phyloP scores from a whole-genome alignment of 2,888 invertebrate species.

The Drosophila emarginata region DNA sequence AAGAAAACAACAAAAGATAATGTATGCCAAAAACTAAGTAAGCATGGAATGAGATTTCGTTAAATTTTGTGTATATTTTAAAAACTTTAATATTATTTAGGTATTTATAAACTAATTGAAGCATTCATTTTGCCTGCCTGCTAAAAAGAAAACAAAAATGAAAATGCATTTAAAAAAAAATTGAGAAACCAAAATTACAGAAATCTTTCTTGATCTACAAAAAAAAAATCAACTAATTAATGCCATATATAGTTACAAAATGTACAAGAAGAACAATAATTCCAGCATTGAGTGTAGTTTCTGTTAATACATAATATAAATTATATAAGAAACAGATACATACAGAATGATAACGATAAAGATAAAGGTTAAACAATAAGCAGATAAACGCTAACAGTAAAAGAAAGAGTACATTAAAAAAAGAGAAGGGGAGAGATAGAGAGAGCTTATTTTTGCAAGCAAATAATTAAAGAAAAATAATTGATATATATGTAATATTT shows the following conservation, averaged over 20 bases:
- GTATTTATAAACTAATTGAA: conserved; percentile 46
- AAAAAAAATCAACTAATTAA: conserved; percentile 14
- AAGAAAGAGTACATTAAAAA: background rate
- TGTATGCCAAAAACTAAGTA: conserved; percentile 64
- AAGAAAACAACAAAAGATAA: conserved; percentile 23
- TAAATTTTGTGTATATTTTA: conserved; percentile 40
- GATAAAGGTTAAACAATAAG: background rate
- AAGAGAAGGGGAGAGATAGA: conserved; percentile 18
- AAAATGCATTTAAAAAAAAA: conserved; percentile 70
- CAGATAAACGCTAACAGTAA: conserved; percentile 3
- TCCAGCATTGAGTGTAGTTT: conserved; percentile 58
- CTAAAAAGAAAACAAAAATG: conserved; percentile 47
- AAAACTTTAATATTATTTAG: conserved; percentile 14
- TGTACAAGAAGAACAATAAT: conserved; percentile 63
- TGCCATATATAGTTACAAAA: conserved; percentile 27
- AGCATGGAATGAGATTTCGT: conserved; percentile 56
- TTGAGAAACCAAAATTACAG: conserved; percentile 44
- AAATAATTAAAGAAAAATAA: conserved; percentile 32
- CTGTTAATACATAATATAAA: conserved; percentile 49
- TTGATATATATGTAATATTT: conserved; percentile 38
- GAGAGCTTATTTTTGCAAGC: conserved; percentile 69
- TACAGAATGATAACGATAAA: background rate
- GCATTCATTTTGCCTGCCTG: conserved; percentile 50
- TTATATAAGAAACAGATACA: conserved; percentile 19
- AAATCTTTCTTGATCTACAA: conserved; percentile 45